These are phyloP conservation scores for Cydia fagiglandana DNA, from an alignment of 1,140 invertebrate genomes.

Conservation along the genomic window DNA sequence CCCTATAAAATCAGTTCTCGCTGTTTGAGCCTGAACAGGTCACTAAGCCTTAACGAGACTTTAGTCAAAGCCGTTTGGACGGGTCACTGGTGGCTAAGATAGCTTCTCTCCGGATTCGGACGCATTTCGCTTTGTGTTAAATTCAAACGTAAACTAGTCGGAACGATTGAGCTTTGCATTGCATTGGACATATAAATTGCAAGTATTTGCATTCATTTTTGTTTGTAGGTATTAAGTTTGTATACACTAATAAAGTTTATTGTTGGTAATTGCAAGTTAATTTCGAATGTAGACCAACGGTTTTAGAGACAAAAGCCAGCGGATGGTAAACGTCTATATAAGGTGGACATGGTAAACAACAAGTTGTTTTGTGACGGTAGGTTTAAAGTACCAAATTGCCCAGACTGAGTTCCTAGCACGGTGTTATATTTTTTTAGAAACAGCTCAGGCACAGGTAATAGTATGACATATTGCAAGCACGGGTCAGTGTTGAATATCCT, in stretches of 20 bases:
- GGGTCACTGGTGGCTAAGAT: background rate
- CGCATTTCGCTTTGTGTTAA: background rate
- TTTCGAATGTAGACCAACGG: background rate
- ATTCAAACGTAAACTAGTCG: background rate
- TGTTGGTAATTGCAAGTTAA: background rate
- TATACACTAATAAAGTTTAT: too few species aligned
- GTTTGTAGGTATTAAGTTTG: too few species aligned
- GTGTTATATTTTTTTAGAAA: too few species aligned
- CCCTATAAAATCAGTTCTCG: background rate
- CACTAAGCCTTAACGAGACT: background rate
- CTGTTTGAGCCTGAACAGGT: background rate
- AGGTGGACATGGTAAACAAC: too few species aligned
- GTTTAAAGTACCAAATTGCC: too few species aligned
- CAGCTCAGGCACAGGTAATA: too few species aligned
- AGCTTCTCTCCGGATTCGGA: background rate
- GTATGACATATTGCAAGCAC: too few species aligned
- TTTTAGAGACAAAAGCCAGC: background rate
- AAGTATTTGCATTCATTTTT: too few species aligned
- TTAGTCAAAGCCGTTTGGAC: slow-evolving; percentile 10
- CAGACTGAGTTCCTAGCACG: too few species aligned
- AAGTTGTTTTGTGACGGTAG: too few species aligned
- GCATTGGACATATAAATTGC: background rate
- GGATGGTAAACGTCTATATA: too few species aligned
- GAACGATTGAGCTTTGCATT: background rate
- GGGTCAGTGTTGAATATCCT: too few species aligned